Conservation (phyloP, 2,888 invertebrate species). For the Meiosimyza platycephala region DNA sequence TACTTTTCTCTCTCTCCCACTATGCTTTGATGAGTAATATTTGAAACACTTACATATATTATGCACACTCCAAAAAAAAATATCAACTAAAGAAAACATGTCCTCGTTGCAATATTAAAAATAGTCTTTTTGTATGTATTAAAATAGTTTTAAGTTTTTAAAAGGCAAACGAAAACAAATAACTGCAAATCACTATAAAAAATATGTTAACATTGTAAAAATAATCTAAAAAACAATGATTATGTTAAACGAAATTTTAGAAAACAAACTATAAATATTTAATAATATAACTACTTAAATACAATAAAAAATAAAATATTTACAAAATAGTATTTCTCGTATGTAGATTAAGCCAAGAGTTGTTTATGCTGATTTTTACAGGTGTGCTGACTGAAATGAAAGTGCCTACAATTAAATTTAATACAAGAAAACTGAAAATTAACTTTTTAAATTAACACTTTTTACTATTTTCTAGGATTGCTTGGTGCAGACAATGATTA, state of each 20-base stretch:
- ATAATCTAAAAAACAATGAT: conserved; percentile 42
- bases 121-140: conserved; percentile 32
- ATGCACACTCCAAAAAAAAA: no score
- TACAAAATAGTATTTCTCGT: background rate
- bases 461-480: no score
- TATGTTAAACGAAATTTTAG: conserved; percentile 27
- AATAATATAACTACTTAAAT: conserved; percentile 24
- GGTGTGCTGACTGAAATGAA: no score
- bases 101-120: conserved; percentile 31
- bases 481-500: no score
- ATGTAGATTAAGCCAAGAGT: background rate
- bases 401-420: no score
- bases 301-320: conserved; percentile 20
- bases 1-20: no score
- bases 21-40: no score
- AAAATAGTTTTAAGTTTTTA: conserved; percentile 27
- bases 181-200: background rate
- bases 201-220: background rate
- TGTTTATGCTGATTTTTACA: background rate
- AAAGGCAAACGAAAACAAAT: background rate
- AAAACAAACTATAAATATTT: conserved; percentile 27
- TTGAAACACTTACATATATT: no score
- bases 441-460: no score
- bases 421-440: no score
- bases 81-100: background rate